A percentile compares a stretch with the other conserved stretches of the same genome.
These are phyloP conservation scores for Cerastis leucographa DNA, from an alignment of 2,888 invertebrate species.

Conservation along the genomic window DNA sequence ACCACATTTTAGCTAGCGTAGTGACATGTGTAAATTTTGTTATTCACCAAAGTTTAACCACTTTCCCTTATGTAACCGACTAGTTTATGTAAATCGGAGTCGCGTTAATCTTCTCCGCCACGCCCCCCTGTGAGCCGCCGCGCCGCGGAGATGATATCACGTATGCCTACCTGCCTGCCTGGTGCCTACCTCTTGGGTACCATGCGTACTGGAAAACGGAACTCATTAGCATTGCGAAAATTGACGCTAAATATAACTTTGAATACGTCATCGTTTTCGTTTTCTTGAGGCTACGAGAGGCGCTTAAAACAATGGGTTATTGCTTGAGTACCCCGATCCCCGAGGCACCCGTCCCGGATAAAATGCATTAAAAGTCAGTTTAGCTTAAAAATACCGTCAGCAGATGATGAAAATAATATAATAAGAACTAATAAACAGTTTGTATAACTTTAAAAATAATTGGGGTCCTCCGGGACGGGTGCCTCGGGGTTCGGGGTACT, in stretches of 20 bases:
- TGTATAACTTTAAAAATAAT: too few species aligned
- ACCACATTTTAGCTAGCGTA: conserved; percentile 35
- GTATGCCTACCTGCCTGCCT: conserved; percentile 28
- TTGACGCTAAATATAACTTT: conserved; percentile 7
- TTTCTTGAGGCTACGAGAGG: neutral
- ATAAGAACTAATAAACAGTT: too few species aligned
- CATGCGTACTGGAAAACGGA: conserved; percentile 34
- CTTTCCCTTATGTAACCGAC: conserved; percentile 75
- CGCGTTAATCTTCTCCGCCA: conserved; percentile 64
- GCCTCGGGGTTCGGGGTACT: too few species aligned
- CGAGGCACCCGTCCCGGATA: too few species aligned
- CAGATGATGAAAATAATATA: too few species aligned
- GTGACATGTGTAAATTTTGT: conserved; percentile 64
- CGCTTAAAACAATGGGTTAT: neutral
- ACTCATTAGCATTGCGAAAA: conserved; percentile 42
- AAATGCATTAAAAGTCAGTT: too few species aligned
- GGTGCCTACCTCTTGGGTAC: conserved; percentile 46
- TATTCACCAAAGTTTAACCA: conserved; percentile 66
- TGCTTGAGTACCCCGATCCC: too few species aligned
- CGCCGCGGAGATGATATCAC: conserved; percentile 57
- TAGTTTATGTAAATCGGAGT: conserved; percentile 72
- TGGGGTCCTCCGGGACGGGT: too few species aligned
- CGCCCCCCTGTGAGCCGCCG: conserved; percentile 55
- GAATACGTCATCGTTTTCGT: neutral
- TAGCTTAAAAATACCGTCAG: too few species aligned